Evolutionary conservation across 2,797 vertebrate genomes (phyloP), one percentile per base, ranked within the genome.

Genomic region (Rhynchonycteris naso): DNA sequence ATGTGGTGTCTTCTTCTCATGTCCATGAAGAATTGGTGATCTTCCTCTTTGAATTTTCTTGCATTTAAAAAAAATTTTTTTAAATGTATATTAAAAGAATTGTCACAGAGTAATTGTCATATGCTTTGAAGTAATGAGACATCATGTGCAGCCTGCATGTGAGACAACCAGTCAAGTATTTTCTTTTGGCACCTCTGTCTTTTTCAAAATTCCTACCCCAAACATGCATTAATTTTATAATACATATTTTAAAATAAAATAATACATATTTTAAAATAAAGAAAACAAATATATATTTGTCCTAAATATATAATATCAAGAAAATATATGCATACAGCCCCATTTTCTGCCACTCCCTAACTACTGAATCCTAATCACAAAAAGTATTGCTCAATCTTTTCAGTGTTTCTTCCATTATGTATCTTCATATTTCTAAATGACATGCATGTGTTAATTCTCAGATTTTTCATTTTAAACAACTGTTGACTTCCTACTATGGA

Each of bases 41-140:
- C 50, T 91, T 91, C 30, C 54, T 71, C 79, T 93, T 95, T 82
- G 26, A 30, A 28, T 82, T 93, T 69, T 15, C 14, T 59, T 80
- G n/a, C 10, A 33, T 72, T 82, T 86, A 80, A 7, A 90, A 82
- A 85, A 58, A 6, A 7, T 54, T 52, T 5, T 11, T 14, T 9
- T 2, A 43, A 56, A 72, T 52, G 38, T 26, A 26, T n/a, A 58
- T 66, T 66, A 68, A 84, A 82, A 93, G 30, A 24, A 84, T 75
- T 84, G 3, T 61, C 80, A 69, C 80, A 8, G 16, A 30, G 22
- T 83, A 91, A 75, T 43, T 43, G 43, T 86, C 14, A 61, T 58
- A 78, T 14, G 3, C 13, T 85, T 85, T 81, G 72, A 85, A 93
- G 5, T 86, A 88, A 78, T 83, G 50, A 93, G 43, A 43, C 43